These are phyloP conservation scores for Elephas maximus DNA, from an alignment of 2,113 vertebrate species.

Conservation along the genomic window DNA sequence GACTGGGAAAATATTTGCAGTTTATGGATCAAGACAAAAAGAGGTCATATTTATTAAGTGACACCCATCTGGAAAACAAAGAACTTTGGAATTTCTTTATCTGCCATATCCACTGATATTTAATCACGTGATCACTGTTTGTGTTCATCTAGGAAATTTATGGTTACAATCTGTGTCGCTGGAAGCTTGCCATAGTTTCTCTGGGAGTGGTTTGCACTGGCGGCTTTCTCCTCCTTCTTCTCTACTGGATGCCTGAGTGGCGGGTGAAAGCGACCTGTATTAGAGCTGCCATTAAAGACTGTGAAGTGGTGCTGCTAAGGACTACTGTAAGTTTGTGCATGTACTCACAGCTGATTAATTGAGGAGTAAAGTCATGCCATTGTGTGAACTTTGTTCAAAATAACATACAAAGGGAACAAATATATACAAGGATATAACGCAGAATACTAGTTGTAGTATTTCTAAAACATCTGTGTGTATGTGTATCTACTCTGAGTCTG, in stretches of 20 bases:
- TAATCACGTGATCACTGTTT: slow-evolving; percentile 37
- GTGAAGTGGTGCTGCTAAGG: slow-evolving; percentile 95
- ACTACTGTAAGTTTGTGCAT: slow-evolving; percentile 91
- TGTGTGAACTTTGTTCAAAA: neutral
- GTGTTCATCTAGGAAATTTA: slow-evolving; percentile 92
- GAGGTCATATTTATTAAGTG: neutral
- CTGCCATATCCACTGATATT: neutral
- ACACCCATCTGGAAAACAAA: neutral
- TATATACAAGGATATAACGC: neutral
- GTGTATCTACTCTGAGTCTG: neutral
- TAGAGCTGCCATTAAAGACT: slow-evolving; percentile 91
- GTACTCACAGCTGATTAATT: neutral
- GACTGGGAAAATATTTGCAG: slow-evolving; percentile 20
- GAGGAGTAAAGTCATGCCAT: neutral
- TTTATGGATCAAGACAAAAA: neutral
- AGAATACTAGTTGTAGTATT: neutral
- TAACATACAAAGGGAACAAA: neutral
- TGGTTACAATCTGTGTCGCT: slow-evolving; percentile 94
- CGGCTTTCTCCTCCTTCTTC: slow-evolving; percentile 97
- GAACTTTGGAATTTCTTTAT: slow-evolving; percentile 52
- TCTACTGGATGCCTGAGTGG: slow-evolving; percentile 99
- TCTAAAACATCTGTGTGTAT: neutral
- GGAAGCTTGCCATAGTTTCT: slow-evolving; percentile 94
- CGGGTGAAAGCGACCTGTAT: slow-evolving; percentile 96
- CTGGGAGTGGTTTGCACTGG: slow-evolving; percentile 94